Percentiles rank a stretch among this genome's conserved stretches.
Conservation (phyloP, 2,113 vertebrate genomes). For the Pithys albifrons region DNA sequence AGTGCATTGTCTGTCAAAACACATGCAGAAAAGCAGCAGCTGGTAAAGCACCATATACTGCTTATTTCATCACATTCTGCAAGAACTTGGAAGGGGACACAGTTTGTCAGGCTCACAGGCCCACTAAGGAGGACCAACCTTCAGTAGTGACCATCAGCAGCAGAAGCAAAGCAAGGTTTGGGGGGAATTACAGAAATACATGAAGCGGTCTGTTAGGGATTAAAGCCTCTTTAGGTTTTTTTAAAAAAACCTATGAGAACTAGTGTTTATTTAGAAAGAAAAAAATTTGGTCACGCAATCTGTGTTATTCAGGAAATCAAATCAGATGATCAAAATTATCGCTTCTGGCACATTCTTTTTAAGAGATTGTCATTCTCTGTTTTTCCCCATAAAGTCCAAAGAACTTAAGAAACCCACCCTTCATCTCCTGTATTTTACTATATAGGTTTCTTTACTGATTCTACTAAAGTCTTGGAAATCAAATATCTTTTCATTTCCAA, state of each 20-base stretch:
- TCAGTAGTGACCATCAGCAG: background rate
- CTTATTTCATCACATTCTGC: background rate
- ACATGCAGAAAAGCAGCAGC: background rate
- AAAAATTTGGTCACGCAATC: rapidly evolving
- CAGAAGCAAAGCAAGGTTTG: background rate
- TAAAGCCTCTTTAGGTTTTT: background rate
- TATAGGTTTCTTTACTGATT: background rate
- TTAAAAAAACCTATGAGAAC: background rate
- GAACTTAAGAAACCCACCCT: background rate
- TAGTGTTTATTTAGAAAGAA: background rate
- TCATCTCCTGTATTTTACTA: background rate
- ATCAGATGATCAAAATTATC: background rate
- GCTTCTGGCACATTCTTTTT: background rate
- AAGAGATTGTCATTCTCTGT: background rate
- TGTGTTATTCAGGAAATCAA: background rate
- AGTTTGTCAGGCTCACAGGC: background rate
- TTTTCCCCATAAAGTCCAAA: background rate
- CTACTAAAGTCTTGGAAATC: constrained; percentile 20
- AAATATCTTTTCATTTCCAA: constrained; percentile 7
- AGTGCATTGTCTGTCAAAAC: background rate
- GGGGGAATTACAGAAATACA: background rate
- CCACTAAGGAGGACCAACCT: background rate
- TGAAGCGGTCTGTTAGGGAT: background rate
- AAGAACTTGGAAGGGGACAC: background rate
- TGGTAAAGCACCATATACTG: background rate